Evolutionary conservation across 1,140 invertebrate species (phyloP).

Genomic region (Microplitis mediator): DNA sequence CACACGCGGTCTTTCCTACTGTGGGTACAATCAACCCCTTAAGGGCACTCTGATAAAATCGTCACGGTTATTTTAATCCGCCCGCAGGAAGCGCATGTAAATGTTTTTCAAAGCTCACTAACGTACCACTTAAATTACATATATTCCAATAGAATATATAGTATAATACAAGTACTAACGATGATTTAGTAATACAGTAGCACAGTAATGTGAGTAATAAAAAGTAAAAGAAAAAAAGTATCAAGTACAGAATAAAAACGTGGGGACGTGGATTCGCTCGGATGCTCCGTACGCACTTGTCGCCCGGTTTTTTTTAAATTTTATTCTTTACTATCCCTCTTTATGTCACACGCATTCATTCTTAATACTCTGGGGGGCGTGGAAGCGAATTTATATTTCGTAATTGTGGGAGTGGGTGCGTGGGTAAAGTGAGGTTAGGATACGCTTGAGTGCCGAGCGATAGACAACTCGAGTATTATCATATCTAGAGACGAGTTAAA

Average conservation of each 20-base stretch:
- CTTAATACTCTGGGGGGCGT: slow-evolving; percentile 9
- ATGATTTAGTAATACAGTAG: no score
- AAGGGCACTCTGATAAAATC: slow-evolving; percentile 51
- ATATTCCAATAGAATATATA: neutral
- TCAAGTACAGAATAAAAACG: neutral
- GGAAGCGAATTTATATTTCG: slow-evolving; percentile 31
- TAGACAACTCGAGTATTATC: neutral
- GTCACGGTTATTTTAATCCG: slow-evolving; percentile 49
- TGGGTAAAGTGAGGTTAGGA: slow-evolving; percentile 23
- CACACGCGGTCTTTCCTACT: neutral
- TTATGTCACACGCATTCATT: neutral
- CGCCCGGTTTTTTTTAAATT: neutral
- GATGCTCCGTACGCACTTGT: slow-evolving; percentile 24
- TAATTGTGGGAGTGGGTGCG: slow-evolving; percentile 29
- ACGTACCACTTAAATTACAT: neutral
- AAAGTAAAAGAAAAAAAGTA: neutral
- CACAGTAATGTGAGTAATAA: neutral
- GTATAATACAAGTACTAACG: no score
- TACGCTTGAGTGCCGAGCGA: slow-evolving; percentile 11
- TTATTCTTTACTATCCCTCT: neutral
- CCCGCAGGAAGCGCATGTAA: slow-evolving; percentile 57
- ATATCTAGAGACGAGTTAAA: neutral
- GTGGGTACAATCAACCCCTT: slow-evolving; percentile 42
- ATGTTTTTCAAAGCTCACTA: slow-evolving; percentile 36
- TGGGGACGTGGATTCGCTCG: slow-evolving; percentile 6